Conservation (phyloP, 2,797 vertebrate species). For the Diplodus sargus region DNA sequence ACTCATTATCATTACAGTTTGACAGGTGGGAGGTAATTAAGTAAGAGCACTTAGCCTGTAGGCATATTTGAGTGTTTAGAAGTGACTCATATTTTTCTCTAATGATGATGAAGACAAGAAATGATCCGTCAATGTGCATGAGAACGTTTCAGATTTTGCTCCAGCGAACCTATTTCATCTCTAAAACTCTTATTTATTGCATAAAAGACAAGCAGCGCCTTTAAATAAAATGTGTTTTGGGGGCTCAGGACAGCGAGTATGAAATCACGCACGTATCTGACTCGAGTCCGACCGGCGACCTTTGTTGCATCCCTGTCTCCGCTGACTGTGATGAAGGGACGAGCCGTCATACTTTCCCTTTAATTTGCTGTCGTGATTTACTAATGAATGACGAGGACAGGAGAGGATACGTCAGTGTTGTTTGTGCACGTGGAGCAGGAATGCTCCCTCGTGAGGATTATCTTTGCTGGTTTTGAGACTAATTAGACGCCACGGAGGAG, state of each 20-base stretch:
- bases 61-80: slow-evolving; percentile 42
- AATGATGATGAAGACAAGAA: slow-evolving; percentile 54
- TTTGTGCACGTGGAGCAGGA: too few relatives aligned
- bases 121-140: slow-evolving; percentile 27
- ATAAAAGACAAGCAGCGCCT: background rate
- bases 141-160: slow-evolving; percentile 14
- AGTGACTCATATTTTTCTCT: slow-evolving; percentile 52
- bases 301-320: background rate
- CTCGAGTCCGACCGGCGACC: background rate
- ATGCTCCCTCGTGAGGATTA: too few relatives aligned
- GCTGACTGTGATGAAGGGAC: background rate
- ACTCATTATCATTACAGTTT: slow-evolving; percentile 31
- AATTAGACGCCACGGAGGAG: too few relatives aligned
- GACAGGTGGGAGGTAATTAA: slow-evolving; percentile 63
- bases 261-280: too few relatives aligned
- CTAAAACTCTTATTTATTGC: background rate
- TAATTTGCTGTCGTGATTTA: too few relatives aligned
- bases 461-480: too few relatives aligned
- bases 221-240: background rate
- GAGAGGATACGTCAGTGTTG: background rate
- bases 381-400: background rate
- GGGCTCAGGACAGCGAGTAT: background rate
- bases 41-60: slow-evolving; percentile 32
- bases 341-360: too few relatives aligned
- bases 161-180: slow-evolving; percentile 9